phyloP scores from a whole-genome alignment of 2,797 vertebrate species.

The Halcyon leucocephala region DNA sequence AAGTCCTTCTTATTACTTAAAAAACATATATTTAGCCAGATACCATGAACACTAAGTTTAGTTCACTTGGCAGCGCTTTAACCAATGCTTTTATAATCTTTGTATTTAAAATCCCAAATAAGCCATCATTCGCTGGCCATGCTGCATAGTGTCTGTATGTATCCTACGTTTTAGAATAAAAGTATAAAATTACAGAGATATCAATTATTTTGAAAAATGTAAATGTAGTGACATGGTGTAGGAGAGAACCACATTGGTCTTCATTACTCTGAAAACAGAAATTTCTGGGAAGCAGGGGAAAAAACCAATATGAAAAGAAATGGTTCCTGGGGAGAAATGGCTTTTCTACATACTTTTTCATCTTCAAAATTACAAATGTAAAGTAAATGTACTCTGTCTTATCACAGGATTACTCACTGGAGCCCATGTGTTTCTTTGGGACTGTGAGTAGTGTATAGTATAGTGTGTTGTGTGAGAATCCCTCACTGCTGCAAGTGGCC shows the following conservation, averaged over 20 bases:
- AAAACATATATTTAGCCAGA: slow-evolving; percentile 90
- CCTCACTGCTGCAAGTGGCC: not conserved
- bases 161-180: slow-evolving; percentile 75
- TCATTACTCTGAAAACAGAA: slow-evolving; percentile 59
- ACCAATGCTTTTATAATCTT: slow-evolving; percentile 68
- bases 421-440: not conserved
- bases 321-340: slow-evolving; percentile 32
- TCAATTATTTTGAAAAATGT: slow-evolving; percentile 67
- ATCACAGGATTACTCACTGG: not conserved
- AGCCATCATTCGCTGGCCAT: slow-evolving; percentile 79
- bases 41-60: slow-evolving; percentile 90
- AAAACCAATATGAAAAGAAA: slow-evolving; percentile 35
- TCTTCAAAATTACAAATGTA: slow-evolving; percentile 25
- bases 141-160: slow-evolving; percentile 70
- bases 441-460: not conserved
- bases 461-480: not conserved
- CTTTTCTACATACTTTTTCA: slow-evolving; percentile 31
- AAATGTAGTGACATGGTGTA: slow-evolving; percentile 51
- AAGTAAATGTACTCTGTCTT: slow-evolving; percentile 7
- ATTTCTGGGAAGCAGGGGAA: slow-evolving; percentile 44
- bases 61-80: slow-evolving; percentile 81
- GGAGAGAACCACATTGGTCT: slow-evolving; percentile 37
- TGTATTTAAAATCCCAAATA: slow-evolving; percentile 79
- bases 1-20: slow-evolving; percentile 90
- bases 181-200: slow-evolving; percentile 74